Evolutionary conservation across 2,113 vertebrate genomes (phyloP).

Genomic region (Rhineura floridana): DNA sequence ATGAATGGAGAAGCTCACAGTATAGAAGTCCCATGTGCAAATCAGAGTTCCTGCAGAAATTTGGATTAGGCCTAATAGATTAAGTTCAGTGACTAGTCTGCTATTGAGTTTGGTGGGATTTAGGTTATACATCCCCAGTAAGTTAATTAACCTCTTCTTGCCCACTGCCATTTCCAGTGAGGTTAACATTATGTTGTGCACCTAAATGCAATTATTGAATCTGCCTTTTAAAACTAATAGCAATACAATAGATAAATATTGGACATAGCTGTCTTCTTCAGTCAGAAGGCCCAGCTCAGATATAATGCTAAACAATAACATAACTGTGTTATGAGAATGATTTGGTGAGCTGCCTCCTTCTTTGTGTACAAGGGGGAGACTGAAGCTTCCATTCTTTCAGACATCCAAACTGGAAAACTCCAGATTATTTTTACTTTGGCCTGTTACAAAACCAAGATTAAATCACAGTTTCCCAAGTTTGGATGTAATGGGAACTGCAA

Average conservation of each 20-base stretch:
- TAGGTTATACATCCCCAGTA: too few relatives aligned
- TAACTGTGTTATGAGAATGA: not conserved
- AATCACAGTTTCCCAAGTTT: not conserved
- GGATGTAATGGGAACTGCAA: not conserved
- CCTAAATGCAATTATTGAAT: not conserved
- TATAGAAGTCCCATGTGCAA: not conserved
- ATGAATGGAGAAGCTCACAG: not conserved
- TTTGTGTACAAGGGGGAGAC: not conserved
- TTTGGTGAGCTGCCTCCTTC: not conserved
- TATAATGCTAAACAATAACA: not conserved
- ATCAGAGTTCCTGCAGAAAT: not conserved
- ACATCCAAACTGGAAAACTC: not conserved
- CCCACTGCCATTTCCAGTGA: not conserved
- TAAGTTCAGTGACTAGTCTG: not conserved
- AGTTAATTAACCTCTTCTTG: too few relatives aligned
- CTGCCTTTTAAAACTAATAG: not conserved
- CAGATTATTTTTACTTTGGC: not conserved
- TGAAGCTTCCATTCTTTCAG: not conserved
- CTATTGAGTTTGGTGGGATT: not conserved
- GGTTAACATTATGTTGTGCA: not conserved
- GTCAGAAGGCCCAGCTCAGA: not conserved
- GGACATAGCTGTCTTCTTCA: not conserved
- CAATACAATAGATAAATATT: not conserved
- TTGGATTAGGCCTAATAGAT: not conserved
- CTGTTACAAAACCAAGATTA: not conserved